Base-by-base conservation (phyloP, 2,888 invertebrate species). In the Cataglyphis altisquamis region DNA sequence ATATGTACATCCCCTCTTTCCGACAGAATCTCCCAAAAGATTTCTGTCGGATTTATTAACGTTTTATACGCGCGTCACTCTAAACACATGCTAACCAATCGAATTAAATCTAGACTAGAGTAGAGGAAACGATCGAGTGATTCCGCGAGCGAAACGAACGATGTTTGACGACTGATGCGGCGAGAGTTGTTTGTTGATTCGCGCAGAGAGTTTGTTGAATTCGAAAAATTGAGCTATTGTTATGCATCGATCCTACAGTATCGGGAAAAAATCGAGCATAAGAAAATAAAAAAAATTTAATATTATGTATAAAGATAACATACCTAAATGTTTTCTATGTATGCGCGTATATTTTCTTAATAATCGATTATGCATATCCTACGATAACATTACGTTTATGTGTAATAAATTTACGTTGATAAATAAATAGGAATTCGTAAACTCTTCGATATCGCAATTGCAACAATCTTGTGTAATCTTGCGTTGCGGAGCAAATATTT, bases 211-310 rank as follows among this genome's bases (percentile, higher is more conserved):
- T 18, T 70, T 29, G 70, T n/a, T 32, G 36, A 80, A 80, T 80
- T 72, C 60, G 72, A 41, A 60, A 78, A 78, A 78, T 70, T 57
- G 70, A 45, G 18, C 60, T 25, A 45, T 80, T 72, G 60, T 80
- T 45, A 80, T 25, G 48, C 60, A 12, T 18, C 70, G 25, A 78
- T 70, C 21, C 6, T 36, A 32, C 21, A 21, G 29, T 25, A 77
- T 55, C 32, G 32, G 32, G 45, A 21, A 60, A 45, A 41, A 45
- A 77, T 21, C 10, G 41, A 60, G 41, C 2, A 74, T 74, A 9
- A 18, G 6, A 74, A 63, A 45, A 45, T 21, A 21, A 36, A 29
- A 10, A 52, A 18, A 32, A 10, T 36, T 25, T 18, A 5, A 4
- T 5, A 21, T 45, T 32, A 18, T 5, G 6, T 48, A 48, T 45